Conservation (phyloP, 2,113 vertebrate species). For the Sakesphorus luctuosus region DNA sequence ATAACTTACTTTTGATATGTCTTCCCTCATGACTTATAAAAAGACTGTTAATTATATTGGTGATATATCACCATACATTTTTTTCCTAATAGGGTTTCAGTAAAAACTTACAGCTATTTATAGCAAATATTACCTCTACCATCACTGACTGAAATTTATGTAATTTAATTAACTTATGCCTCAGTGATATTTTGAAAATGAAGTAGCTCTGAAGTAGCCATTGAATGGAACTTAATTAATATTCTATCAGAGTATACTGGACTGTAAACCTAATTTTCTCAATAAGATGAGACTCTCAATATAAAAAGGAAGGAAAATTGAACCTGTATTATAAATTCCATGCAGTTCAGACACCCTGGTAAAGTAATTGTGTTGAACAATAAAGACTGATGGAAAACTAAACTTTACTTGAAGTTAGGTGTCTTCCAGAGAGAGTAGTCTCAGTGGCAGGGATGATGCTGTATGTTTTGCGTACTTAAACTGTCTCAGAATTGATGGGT, state of each 20-base stretch:
- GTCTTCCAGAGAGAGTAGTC: not conserved
- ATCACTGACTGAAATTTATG: slow-evolving; percentile 60
- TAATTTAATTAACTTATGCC: slow-evolving; percentile 72
- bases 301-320: slow-evolving; percentile 37
- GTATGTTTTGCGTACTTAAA: not conserved
- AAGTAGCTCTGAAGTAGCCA: slow-evolving; percentile 43
- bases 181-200: slow-evolving; percentile 56
- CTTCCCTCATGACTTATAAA: slow-evolving; percentile 31
- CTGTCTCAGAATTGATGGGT: not conserved
- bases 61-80: not conserved
- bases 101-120: slow-evolving; percentile 47
- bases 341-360: not conserved
- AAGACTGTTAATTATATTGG: slow-evolving; percentile 34
- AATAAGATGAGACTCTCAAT: slow-evolving; percentile 22
- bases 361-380: not conserved
- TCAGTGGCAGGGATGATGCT: not conserved
- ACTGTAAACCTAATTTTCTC: slow-evolving; percentile 39
- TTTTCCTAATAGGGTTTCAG: not conserved
- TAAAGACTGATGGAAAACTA: not conserved
- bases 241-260: slow-evolving; percentile 15
- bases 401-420: not conserved
- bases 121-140: slow-evolving; percentile 49
- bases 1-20: slow-evolving; percentile 38
- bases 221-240: slow-evolving; percentile 45
- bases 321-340: not conserved